Base-by-base conservation (phyloP, 2,888 invertebrate species). In the Lomographa bimaculata region DNA sequence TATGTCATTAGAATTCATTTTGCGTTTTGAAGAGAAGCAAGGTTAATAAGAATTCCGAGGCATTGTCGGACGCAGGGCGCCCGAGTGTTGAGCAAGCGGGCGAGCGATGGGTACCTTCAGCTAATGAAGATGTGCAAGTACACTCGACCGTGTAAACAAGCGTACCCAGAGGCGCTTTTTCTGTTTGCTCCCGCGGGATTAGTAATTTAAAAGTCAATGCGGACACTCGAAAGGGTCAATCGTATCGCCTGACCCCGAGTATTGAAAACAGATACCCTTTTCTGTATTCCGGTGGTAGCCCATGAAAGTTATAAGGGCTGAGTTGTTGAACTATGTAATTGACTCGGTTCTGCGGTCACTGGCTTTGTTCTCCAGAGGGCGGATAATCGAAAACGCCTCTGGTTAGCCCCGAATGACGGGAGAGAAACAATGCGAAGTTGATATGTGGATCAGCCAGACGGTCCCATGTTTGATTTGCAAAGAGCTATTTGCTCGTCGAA, bases 151-250 rank as follows among this genome's bases (percentile, higher is more conserved):
- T 71, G 83, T 78, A 86, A 87, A 87, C 82, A 86, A 64, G 63
- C 73, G 67, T 66, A 64, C 68, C 76, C 76, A 63, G 69, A 74
- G 81, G 75, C 77, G 60, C 70, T 75, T 73, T 73, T 75, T 74
- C 80, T 84, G 76, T 87, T 85, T 85, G 69, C 80, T 73, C 84
- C 69, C 81, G 78, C 85, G 79, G 82, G 85, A 87, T 89, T 87
- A 87, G 83, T 85, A 89, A 89, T 89, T 89, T 89, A 89, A 89
- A 89, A 89, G 89, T 89, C 87, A 89, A 89, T 89, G 86, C 83
- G 81, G 83, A 89, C 84, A 86, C 86, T 87, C 83, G 69, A 82
- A 84, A 85, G 85, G 87, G 87, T 87, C 87, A 87, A 85, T 87
- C 87, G 85, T 74, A 78, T 75, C 71, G 78, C 70, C 67, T 74